Evolutionary conservation across 2,797 vertebrate species (phyloP).

Genomic region (Synaphobranchus kaupii): DNA sequence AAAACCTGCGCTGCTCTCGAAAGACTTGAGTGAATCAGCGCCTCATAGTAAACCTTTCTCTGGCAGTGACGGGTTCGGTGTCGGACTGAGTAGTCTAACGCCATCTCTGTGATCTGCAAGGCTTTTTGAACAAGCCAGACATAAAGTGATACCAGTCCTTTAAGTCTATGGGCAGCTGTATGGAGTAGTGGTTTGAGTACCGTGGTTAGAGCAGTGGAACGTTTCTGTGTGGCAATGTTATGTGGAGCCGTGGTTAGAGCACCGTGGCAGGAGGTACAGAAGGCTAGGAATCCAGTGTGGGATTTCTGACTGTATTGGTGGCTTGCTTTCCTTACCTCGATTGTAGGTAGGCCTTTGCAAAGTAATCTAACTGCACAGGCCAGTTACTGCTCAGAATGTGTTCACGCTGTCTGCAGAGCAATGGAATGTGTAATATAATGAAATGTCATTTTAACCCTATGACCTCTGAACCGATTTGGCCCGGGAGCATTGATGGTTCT

Average conservation of each 20-base stretch:
- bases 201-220: neutral
- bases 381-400: neutral
- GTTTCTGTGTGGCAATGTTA: neutral
- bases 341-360: neutral
- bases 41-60: neutral
- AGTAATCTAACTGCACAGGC: neutral
- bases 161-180: neutral
- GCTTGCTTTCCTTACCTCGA: neutral
- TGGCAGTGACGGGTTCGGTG: neutral
- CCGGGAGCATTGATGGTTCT: neutral
- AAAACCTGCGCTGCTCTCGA: neutral
- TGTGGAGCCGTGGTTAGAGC: neutral
- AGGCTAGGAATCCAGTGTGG: neutral
- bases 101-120: neutral
- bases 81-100: neutral
- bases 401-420: neutral
- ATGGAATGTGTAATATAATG: neutral
- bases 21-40: neutral
- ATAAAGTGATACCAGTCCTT: neutral
- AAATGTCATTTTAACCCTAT: slow-evolving; percentile 1
- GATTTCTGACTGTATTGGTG: neutral
- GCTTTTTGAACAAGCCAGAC: neutral
- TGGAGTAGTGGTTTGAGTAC: neutral
- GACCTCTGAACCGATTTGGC: neutral
- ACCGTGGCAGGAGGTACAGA: neutral